These are phyloP conservation scores for Teinopalpus imperialis DNA, from an alignment of 2,888 invertebrate species.

Conservation along the genomic window DNA sequence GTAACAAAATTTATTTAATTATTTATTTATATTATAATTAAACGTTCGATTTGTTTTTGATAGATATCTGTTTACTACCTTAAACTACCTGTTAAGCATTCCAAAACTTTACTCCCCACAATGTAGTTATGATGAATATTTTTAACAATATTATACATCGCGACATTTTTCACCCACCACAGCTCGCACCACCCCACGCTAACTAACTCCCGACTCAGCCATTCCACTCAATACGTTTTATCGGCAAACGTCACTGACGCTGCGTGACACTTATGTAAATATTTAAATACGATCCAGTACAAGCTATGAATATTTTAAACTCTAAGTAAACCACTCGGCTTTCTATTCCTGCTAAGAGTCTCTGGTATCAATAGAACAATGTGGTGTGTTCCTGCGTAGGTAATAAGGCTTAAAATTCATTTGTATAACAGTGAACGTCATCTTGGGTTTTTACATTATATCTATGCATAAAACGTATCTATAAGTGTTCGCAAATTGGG, in stretches of 20 bases:
- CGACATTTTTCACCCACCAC: constrained; percentile 25
- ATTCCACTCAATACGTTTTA: constrained; percentile 75
- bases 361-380: constrained; percentile 57
- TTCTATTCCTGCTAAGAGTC: constrained; percentile 61
- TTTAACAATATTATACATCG: no score
- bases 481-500: constrained; percentile 76
- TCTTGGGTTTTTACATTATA: constrained; percentile 57
- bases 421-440: constrained; percentile 37
- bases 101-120: no score
- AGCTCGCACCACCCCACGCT: constrained; percentile 32
- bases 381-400: constrained; percentile 47
- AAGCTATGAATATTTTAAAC: constrained; percentile 83
- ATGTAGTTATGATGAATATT: no score
- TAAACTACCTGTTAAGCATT: no score
- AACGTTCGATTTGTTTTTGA: no score
- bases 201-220: constrained; percentile 45
- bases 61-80: no score
- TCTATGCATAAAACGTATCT: constrained; percentile 77
- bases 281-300: constrained; percentile 83
- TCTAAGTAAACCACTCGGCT: constrained; percentile 77
- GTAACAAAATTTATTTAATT: no score
- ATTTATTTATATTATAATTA: no score
- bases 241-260: constrained; percentile 77
- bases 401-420: constrained; percentile 55
- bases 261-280: constrained; percentile 83